Evolutionary conservation across 2,113 vertebrate species (phyloP), one percentile per base, ranked within the genome.

Genomic region (Bolborhynchus lineola): DNA sequence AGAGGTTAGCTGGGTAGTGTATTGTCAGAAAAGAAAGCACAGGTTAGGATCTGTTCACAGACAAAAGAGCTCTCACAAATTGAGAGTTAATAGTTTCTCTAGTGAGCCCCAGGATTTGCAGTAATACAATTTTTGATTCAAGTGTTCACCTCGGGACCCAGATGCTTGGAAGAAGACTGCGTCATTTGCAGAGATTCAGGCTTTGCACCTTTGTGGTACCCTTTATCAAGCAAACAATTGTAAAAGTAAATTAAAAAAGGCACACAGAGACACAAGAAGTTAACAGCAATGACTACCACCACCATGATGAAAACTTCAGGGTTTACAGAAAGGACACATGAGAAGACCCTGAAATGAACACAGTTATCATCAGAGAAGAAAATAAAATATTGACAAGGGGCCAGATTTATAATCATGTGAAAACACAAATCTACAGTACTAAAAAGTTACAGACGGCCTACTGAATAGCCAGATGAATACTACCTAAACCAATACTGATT

Each of bases 211-310:
- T 68, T 76, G 65, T 75, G 91, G 57, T 70, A 95, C 26, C 29
- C 52, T 74, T 91, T 81, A 95, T 89, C 83, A 95, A 84, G 65
- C 77, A 86, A 95, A 91, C 89, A 93, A 93, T 92, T 95, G 86
- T 64, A 81, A 79, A 93, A 92, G 77, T 92, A 95, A 96, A 96
- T 93, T 81, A 95, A 82, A 96, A 91, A 95, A 95, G 86, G 77
- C 92, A 87, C 65, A 78, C 52, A 79, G 47, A 57, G 62, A 79
- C 65, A 92, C 35, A 71, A 65, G 67, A 75, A 82, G 74, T 92
- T 95, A 96, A 89, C 69, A 93, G 90, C 60, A 91, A 41, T 23
- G 63, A 87, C 84, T 65, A 62, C 28, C 29, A 64, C 25, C 10
- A 83, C 29, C 47, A 55, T 13, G 44, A 91, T 79, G 62, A 93